Percentiles rank a stretch among this genome's conserved stretches.
phyloP scores from a whole-genome alignment of 2,888 invertebrate genomes.

The Corbicula japonica region DNA sequence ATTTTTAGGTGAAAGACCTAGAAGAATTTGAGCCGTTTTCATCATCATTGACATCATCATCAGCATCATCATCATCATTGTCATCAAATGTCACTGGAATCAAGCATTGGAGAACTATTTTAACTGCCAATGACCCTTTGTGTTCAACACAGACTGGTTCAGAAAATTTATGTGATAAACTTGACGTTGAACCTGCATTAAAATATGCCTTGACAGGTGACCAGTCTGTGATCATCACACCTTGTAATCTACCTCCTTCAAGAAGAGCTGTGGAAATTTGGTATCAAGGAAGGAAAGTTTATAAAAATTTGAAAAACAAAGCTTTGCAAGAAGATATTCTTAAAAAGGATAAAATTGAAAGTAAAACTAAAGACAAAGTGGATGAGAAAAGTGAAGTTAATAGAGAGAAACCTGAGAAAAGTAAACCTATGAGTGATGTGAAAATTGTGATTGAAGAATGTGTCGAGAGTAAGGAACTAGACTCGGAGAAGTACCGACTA shows the following conservation, averaged over 20 bases:
- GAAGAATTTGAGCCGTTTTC: constrained; percentile 67
- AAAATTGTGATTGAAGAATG: not conserved
- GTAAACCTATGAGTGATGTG: not conserved
- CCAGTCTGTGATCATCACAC: constrained; percentile 73
- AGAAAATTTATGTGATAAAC: constrained; percentile 63
- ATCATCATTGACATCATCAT: constrained; percentile 1
- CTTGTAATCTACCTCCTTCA: constrained; percentile 75
- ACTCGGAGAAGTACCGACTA: constrained; percentile 37
- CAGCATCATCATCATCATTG: constrained; percentile 31
- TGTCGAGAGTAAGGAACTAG: not conserved
- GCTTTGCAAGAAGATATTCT: constrained; percentile 32
- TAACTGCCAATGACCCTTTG: constrained; percentile 64
- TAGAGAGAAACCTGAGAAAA: constrained; percentile 3
- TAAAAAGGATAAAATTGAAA: constrained; percentile 15
- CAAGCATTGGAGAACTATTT: constrained; percentile 67
- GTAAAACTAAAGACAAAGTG: constrained; percentile 12
- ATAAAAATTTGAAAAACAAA: constrained; percentile 47
- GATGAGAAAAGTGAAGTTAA: constrained; percentile 22
- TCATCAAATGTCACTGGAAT: constrained; percentile 61
- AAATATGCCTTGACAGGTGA: constrained; percentile 75
- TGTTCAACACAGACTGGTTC: constrained; percentile 65
- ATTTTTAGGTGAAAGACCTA: constrained; percentile 72
- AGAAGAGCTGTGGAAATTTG: constrained; percentile 66
- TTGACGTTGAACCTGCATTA: constrained; percentile 73
- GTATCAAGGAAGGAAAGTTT: constrained; percentile 60